A percentile compares a stretch with the other conserved stretches of the same genome.
Conservation (phyloP, 2,797 vertebrate species). For the Amblyraja radiata region DNA sequence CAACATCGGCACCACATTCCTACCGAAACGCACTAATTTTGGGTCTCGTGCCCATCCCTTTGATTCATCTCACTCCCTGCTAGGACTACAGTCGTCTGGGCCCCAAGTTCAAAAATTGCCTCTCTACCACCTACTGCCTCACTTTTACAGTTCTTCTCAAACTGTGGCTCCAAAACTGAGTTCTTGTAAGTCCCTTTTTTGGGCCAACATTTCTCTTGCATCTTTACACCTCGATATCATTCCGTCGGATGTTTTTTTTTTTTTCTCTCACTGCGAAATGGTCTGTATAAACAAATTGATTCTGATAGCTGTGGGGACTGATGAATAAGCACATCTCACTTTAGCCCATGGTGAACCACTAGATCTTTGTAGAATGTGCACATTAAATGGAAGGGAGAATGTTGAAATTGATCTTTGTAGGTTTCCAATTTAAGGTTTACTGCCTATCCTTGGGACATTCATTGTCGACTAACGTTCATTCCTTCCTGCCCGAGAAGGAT, state of each 20-base stretch:
- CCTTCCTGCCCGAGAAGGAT: neutral
- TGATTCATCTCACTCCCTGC: neutral
- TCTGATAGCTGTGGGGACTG: neutral
- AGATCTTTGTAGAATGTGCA: neutral
- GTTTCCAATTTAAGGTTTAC: neutral
- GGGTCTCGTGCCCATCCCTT: neutral
- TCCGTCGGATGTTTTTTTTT: neutral
- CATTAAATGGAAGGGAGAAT: neutral
- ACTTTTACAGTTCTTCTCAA: neutral
- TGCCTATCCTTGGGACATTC: too few species aligned
- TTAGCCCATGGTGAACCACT: neutral
- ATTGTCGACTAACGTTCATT: neutral
- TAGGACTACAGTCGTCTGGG: neutral
- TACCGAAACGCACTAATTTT: neutral
- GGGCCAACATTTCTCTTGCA: neutral
- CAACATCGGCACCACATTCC: too few species aligned
- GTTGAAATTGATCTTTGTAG: neutral
- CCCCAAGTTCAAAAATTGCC: neutral
- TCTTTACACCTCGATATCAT: neutral
- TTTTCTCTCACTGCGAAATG: neutral
- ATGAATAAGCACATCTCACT: neutral
- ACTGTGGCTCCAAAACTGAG: neutral
- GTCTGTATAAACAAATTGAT: neutral
- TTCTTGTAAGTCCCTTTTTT: neutral
- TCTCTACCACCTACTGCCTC: neutral